These are phyloP conservation scores for Pyrrhia umbra DNA, from an alignment of 2,888 invertebrate species.

Conservation along the genomic window DNA sequence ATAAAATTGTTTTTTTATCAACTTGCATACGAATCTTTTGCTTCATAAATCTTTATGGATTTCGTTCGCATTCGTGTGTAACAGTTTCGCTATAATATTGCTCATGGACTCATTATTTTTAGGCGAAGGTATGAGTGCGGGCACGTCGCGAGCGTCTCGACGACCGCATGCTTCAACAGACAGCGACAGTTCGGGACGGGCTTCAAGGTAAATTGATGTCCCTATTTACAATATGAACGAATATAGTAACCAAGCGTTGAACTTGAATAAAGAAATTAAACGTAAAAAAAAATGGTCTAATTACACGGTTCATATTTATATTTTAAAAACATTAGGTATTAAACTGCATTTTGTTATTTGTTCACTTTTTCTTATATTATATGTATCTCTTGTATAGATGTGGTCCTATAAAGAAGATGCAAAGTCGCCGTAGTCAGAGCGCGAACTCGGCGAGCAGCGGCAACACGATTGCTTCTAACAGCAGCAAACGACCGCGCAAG, in stretches of 20 bases:
- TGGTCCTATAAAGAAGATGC: conserved; percentile 83
- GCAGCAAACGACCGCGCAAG: conserved; percentile 87
- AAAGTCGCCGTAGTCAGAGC: conserved; percentile 85
- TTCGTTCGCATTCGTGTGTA: too few relatives aligned
- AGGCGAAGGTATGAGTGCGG: conserved; percentile 73
- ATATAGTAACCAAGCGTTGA: too few relatives aligned
- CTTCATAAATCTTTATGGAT: too few relatives aligned
- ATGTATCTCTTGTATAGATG: conserved; percentile 68
- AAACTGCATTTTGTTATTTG: too few relatives aligned
- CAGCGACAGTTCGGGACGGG: conserved; percentile 84
- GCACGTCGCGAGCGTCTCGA: conserved; percentile 79
- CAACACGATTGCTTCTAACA: conserved; percentile 86
- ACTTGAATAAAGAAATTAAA: too few relatives aligned
- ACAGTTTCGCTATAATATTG: neutral
- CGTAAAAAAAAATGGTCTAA: too few relatives aligned
- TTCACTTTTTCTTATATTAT: neutral
- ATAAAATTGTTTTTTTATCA: too few relatives aligned
- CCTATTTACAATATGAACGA: too few relatives aligned
- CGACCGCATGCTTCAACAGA: conserved; percentile 86
- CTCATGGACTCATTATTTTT: neutral
- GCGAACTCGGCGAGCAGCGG: conserved; percentile 88
- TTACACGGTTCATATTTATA: conserved; percentile 5
- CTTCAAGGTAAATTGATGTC: conserved; percentile 83
- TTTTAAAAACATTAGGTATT: too few relatives aligned
- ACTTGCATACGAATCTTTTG: too few relatives aligned